A percentile compares a stretch with the other conserved stretches of the same genome.
These are phyloP conservation scores for Melanogrammus aeglefinus DNA, from an alignment of 2,797 vertebrate species.

Conservation along the genomic window DNA sequence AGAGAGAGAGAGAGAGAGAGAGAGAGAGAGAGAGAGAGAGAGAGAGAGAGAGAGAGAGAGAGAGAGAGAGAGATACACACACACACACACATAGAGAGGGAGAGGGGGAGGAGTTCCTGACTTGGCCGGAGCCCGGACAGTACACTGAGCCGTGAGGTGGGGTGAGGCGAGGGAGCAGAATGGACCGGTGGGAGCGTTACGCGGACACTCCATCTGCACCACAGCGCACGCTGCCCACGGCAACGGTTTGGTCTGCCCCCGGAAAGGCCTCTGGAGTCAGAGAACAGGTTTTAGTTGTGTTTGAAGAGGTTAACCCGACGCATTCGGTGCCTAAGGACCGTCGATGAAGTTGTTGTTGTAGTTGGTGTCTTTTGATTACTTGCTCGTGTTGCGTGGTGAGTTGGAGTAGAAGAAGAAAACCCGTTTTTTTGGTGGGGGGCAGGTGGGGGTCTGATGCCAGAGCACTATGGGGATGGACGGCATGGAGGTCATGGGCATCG, in stretches of 20 bases:
- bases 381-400: background rate
- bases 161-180: background rate
- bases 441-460: constrained; percentile 26
- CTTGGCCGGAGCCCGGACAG: background rate
- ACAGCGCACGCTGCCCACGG: no score
- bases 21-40: background rate
- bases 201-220: background rate
- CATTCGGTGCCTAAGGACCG: background rate
- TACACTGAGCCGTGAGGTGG: constrained; percentile 20
- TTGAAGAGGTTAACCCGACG: background rate
- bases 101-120: background rate
- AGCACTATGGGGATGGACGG: constrained; percentile 80
- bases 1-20: background rate
- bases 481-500: constrained; percentile 89
- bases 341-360: background rate
- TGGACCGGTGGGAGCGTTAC: background rate
- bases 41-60: no score
- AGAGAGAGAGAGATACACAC: no score
- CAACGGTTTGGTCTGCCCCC: no score
- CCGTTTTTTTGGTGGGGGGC: background rate
- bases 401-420: background rate
- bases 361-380: no score
- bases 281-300: background rate
- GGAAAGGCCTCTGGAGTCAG: background rate
- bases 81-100: background rate